phyloP scores from a whole-genome alignment of 2,113 vertebrate species.

The Origma solitaria region DNA sequence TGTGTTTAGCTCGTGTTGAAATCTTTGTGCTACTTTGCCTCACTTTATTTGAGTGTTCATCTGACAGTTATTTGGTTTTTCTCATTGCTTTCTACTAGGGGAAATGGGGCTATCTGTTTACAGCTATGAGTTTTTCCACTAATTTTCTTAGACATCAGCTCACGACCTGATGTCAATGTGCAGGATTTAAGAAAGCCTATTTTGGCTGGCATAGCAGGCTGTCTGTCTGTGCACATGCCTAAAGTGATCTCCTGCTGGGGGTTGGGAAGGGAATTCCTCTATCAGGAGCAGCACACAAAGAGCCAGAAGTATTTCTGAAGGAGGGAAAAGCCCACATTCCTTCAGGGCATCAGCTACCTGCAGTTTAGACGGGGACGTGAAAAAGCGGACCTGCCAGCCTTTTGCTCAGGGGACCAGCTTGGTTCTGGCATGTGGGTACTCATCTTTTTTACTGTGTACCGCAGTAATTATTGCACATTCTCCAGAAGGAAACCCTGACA shows the following conservation, averaged over 20 bases:
- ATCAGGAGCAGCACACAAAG: background rate
- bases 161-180: background rate
- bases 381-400: background rate
- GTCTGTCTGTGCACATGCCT: constrained; percentile 18
- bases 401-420: background rate
- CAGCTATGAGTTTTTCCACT: background rate
- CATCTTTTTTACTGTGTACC: background rate
- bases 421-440: background rate
- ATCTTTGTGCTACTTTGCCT: background rate
- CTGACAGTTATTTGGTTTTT: background rate
- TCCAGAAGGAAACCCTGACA: background rate
- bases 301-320: background rate
- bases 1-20: background rate
- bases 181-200: background rate
- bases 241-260: constrained; percentile 10
- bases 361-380: background rate
- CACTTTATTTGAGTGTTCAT: background rate
- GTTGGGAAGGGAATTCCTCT: background rate
- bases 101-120: background rate
- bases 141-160: background rate
- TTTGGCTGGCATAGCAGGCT: constrained; percentile 36
- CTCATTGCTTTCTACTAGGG: background rate
- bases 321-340: constrained; percentile 1
- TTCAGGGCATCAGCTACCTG: constrained; percentile 7
- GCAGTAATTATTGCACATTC: background rate